Base-by-base conservation (phyloP, 1,140 invertebrate species). In the Diplogasteroides magnus region DNA sequence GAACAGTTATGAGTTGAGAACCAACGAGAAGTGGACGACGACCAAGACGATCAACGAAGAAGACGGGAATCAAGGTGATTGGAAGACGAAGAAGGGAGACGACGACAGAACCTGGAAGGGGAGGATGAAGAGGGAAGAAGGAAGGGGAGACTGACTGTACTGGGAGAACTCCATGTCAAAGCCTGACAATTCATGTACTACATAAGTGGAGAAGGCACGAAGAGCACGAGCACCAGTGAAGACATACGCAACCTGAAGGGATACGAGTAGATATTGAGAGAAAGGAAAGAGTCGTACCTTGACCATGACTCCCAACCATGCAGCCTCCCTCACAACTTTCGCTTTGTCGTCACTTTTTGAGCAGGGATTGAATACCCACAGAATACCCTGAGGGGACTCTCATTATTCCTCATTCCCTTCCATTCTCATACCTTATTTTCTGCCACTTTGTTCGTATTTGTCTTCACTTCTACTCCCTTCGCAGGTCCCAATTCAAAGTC, bases 341-440 rank as follows among this genome's bases (percentile, higher is more conserved):
- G 73, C 74, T 23, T 61, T 73, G 19, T 56, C 58, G 61, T 74
- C 73, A 14, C 74, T 74, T 14, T 71, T 72, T n/a, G 48, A 71
- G 72, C 73, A 74, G 11, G 73, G 73, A 29, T 70, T 74, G 73
- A 74, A 74, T 72, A 74, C n/a, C n/a, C n/a, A n/a, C n/a, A n/a
- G n/a, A n/a, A n/a, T n/a, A n/a, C n/a, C n/a, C n/a, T n/a, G n/a
- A n/a, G n/a, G n/a, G n/a, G n/a, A n/a, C n/a, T n/a, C n/a, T n/a
- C n/a, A n/a, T n/a, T n/a, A n/a, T n/a, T n/a, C n/a, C n/a, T n/a
- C n/a, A n/a, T n/a, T n/a, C n/a, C n/a, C n/a, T n/a, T n/a, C n/a
- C n/a, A n/a, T n/a, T n/a, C n/a, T n/a, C n/a, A n/a, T n/a, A n/a
- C n/a, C n/a, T n/a, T n/a, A n/a, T n/a, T n/a, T n/a, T n/a, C n/a